Base-by-base conservation (phyloP, 2,113 vertebrate species). In the Bubo blakistoni region DNA sequence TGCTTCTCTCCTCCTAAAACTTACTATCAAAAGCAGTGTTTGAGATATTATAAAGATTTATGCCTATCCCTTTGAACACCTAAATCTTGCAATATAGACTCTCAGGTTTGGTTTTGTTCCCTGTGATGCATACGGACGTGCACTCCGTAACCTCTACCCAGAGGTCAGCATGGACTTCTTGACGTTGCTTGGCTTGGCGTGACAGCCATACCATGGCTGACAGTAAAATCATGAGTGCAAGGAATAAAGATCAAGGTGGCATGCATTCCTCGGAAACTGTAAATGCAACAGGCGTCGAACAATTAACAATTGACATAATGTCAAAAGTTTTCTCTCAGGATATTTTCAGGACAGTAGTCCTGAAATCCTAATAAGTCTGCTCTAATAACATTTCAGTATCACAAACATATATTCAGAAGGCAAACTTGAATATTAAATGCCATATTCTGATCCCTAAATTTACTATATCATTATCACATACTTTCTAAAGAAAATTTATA, bases 71-170 rank as follows among this genome's bases (percentile, higher is more conserved):
- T 69, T 22, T 54, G 80, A 77, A 79, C 12, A 76, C 22, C 49
- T 54, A n/a, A 32, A 72, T 34, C 24, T 26, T 57, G 22, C 7
- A 29, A 6, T 4, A 19, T 0, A 65, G 67, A 17, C 3, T 13
- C 38, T 14, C 6, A 42, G 49, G 25, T 54, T 38, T 36, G 30
- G 3, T 26, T 73, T 46, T 8, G 19, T 47, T 89, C 83, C 7
- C 73, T 20, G 0, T 1, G 5, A 44, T 1, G 18, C 25, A 14
- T 1, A 24, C 1, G 21, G 72, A 30, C 1, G 0, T 2, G 42
- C 16, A 16, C 27, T 10, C n/a, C 14, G 5, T 8, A 49, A 52
- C 13, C 46, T 47, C 54, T 25, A 1, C 1, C 59, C 1, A 3
- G 34, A 34, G 40, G 44, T 2, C 42, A 14, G 4, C 22, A 22